A percentile compares a stretch with the other conserved stretches of the same genome.
Evolutionary conservation across 2,797 vertebrate species (phyloP).

Genomic region (Cygnus olor): DNA sequence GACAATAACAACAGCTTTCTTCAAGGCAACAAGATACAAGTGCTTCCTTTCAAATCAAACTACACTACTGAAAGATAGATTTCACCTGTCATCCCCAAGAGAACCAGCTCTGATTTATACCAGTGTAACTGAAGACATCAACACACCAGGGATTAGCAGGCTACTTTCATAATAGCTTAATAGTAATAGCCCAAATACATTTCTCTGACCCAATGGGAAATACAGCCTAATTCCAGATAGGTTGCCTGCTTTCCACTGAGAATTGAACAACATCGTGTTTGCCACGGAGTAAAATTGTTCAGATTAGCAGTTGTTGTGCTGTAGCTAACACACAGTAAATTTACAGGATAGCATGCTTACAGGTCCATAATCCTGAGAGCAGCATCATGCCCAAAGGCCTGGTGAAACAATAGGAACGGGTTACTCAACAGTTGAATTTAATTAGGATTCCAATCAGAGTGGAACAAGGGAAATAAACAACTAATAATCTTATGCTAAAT

Average conservation of each 20-base stretch:
- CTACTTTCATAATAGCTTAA: neutral
- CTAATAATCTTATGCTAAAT: neutral
- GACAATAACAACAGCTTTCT: neutral
- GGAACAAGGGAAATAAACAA: neutral
- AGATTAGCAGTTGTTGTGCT: neutral
- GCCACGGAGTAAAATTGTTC: neutral
- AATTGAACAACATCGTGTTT: neutral
- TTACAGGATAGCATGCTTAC: neutral
- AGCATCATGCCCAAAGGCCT: neutral
- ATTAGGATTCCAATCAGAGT: neutral
- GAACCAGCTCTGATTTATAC: neutral
- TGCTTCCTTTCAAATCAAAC: neutral
- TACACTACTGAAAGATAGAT: neutral
- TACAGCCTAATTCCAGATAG: neutral
- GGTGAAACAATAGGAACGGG: neutral
- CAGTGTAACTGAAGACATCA: fast-evolving
- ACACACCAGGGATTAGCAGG: neutral
- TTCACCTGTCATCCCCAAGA: neutral
- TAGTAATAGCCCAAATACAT: neutral
- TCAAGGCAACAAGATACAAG: neutral
- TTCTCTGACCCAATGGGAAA: neutral
- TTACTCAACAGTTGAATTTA: neutral
- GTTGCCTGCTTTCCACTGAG: neutral
- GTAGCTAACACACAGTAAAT: neutral
- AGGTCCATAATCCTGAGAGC: neutral